A percentile compares a stretch with the other conserved stretches of the same genome.
These are phyloP conservation scores for Cyanistes caeruleus DNA, from an alignment of 2,113 vertebrate species.

Conservation along the genomic window DNA sequence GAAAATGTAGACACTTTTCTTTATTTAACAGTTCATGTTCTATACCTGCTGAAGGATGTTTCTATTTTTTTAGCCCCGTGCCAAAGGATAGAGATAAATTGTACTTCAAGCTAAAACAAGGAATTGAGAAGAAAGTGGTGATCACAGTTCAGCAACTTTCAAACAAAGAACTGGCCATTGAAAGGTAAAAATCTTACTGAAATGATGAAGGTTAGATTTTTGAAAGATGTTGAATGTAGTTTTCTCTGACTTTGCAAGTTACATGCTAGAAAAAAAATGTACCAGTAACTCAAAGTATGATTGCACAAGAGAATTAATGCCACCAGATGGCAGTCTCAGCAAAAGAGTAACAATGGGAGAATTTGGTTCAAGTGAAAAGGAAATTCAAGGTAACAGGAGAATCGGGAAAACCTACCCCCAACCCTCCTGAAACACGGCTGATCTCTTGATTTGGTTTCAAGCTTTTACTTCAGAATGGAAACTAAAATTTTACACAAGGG, in stretches of 20 bases:
- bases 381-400: background rate
- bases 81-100: slow-evolving; percentile 97
- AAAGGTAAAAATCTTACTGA: slow-evolving; percentile 81
- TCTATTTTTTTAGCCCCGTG: slow-evolving; percentile 82
- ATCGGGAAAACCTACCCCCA: background rate
- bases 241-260: background rate
- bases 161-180: slow-evolving; percentile 93
- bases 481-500: background rate
- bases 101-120: slow-evolving; percentile 95
- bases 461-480: background rate
- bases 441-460: background rate
- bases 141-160: slow-evolving; percentile 93
- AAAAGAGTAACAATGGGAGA: background rate
- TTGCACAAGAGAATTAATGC: background rate
- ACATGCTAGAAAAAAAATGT: background rate
- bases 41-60: background rate
- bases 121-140: slow-evolving; percentile 92
- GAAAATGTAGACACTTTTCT: background rate
- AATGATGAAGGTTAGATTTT: background rate
- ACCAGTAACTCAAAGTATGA: background rate
- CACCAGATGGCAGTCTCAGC: slow-evolving; percentile 76
- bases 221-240: background rate
- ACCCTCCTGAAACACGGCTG: background rate
- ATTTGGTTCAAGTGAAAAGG: background rate
- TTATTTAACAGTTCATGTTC: background rate